A percentile compares a stretch with the other conserved stretches of the same genome.
phyloP scores from a whole-genome alignment of 2,113 vertebrate genomes.

The Anguilla rostrata region DNA sequence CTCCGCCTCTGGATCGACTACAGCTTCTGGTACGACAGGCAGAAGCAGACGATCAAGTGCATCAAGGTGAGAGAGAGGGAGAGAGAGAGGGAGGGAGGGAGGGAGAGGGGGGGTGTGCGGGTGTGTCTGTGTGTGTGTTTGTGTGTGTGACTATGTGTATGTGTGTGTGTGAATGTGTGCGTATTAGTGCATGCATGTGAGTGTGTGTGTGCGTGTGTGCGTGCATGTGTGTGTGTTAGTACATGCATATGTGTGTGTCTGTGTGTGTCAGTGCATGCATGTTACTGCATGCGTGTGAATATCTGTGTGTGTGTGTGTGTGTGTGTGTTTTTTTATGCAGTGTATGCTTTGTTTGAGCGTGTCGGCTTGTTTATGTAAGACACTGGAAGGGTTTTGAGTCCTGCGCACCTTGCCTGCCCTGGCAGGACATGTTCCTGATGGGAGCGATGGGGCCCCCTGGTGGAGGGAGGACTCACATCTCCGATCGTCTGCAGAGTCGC shows the following conservation, averaged over 20 bases:
- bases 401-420: neutral
- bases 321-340: neutral
- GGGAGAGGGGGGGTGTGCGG: neutral
- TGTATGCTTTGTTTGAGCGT: neutral
- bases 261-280: too few species aligned
- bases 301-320: slow-evolving; percentile 1
- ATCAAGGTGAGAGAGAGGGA: slow-evolving; percentile 77
- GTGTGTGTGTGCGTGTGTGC: neutral
- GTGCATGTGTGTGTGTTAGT: neutral
- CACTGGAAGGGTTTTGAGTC: neutral
- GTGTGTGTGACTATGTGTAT: neutral
- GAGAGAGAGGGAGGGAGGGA: slow-evolving; percentile 41
- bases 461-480: slow-evolving; percentile 81
- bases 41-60: slow-evolving; percentile 76
- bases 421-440: slow-evolving; percentile 84
- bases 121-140: neutral
- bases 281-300: neutral
- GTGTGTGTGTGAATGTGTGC: slow-evolving; percentile 8
- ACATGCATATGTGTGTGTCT: too few species aligned
- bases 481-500: slow-evolving; percentile 79
- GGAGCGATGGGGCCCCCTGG: slow-evolving; percentile 86
- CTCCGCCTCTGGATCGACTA: slow-evolving; percentile 85
- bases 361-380: neutral
- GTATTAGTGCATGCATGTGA: neutral
- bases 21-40: slow-evolving; percentile 85